phyloP scores from a whole-genome alignment of 2,797 vertebrate genomes.

The Poecilia picta region DNA sequence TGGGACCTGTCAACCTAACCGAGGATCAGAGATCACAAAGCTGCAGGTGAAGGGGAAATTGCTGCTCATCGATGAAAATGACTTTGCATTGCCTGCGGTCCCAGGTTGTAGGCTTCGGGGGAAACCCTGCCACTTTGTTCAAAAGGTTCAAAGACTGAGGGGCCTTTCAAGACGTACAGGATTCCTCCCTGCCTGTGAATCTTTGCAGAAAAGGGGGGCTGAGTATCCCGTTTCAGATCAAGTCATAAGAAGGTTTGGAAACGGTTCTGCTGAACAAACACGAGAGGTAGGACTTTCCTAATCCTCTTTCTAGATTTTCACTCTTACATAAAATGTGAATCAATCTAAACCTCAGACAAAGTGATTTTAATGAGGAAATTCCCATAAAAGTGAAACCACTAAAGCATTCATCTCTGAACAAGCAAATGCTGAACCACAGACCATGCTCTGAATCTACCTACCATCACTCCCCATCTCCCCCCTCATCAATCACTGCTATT shows the following conservation, averaged over 20 bases:
- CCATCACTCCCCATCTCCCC: constrained; percentile 8
- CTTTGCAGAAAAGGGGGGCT: constrained; percentile 15
- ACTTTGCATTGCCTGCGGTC: constrained; percentile 20
- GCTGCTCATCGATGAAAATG: constrained; percentile 47
- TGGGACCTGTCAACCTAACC: constrained; percentile 5
- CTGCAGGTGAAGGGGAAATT: constrained; percentile 38
- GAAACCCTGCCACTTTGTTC: constrained; percentile 40
- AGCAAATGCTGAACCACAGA: constrained; percentile 6
- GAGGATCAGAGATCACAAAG: constrained; percentile 24
- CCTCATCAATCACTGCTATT: constrained; percentile 58
- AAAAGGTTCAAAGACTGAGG: constrained; percentile 25
- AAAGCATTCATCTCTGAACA: constrained; percentile 5
- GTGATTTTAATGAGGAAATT: constrained; percentile 13
- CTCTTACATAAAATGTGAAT: constrained; percentile 30
- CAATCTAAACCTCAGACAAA: constrained; percentile 15
- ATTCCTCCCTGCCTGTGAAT: constrained; percentile 31
- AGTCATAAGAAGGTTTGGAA: constrained; percentile 5
- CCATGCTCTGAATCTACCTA: constrained; percentile 2
- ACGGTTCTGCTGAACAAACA: constrained; percentile 26
- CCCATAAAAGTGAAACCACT: constrained; percentile 11
- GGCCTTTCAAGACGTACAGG: constrained; percentile 29
- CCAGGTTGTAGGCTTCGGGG: constrained; percentile 28
- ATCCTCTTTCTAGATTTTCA: constrained; percentile 29
- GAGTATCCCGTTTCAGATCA: constrained; percentile 13
- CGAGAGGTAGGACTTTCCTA: constrained; percentile 28